Evolutionary conservation across 2,888 invertebrate species (phyloP), one percentile per base, ranked within the genome.

Genomic region (Parasteatoda lunata): DNA sequence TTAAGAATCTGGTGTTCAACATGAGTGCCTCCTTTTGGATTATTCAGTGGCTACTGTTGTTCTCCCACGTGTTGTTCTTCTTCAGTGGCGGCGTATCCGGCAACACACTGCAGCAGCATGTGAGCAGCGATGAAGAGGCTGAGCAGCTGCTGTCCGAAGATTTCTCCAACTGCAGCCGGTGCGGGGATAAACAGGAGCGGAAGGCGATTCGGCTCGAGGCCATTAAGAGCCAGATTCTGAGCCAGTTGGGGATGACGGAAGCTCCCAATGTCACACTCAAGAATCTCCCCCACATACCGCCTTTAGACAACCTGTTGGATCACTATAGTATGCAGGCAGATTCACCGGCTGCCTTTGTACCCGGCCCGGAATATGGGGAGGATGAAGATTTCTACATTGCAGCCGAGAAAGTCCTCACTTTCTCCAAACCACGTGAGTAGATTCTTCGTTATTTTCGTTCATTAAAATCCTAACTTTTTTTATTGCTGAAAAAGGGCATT

Each of bases 381-480:
- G 93, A 94, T 91, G 92, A 95, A 91, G 94, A 95, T 91, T 94
- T 94, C 92, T 94, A 94, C 91, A 94, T 94, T 90, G 94, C 94
- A 91, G 94, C 95, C 88, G 94, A 95, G 91, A 94, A 94, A 91
- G 93, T 95, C 90, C 92, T 95, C 92, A 94, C 94, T 90, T 95
- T 95, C 93, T 94, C 94, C 91, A 95, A 93, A 89, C 91, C 92
- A 88, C 92, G 93, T 93, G 91, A 90, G 91, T 90, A 89, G 88
- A 48, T 7, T 13, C 30, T 30, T 30, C 30, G 1, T 69, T 11
- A 59, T 59, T 59, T 54, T 2, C 30, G 3, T 59, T 59, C 59
- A 6, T n/a, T 59, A 8, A 9, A 59, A 59, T 13, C n/a, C n/a
- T 59, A 0, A 4, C 6, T 7, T 59, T n/a, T 54, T 6, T 59